Evolutionary conservation across 2,888 invertebrate species (phyloP).

Genomic region (Gortyna flavago): DNA sequence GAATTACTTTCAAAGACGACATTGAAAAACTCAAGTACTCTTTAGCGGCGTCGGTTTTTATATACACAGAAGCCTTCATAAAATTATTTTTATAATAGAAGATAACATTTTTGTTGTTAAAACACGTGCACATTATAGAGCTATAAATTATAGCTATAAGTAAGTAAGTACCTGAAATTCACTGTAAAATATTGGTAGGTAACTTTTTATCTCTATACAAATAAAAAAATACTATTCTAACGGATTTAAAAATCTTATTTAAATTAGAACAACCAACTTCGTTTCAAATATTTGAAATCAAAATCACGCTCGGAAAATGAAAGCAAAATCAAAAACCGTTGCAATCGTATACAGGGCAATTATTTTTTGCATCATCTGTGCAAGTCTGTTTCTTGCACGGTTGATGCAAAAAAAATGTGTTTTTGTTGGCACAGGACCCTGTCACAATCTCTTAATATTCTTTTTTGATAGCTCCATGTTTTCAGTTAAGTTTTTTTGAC

Average conservation of each 20-base stretch:
- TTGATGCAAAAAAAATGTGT: constrained; percentile 36
- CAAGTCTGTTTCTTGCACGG: constrained; percentile 2
- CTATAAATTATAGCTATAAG: neutral
- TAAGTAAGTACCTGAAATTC: neutral
- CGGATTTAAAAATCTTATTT: neutral
- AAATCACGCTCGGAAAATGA: neutral
- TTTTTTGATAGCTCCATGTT: constrained; percentile 49
- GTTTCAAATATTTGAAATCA: neutral
- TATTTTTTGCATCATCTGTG: neutral
- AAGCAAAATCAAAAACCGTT: constrained; percentile 16
- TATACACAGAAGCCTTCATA: constrained; percentile 27
- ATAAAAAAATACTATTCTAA: neutral
- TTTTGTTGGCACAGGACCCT: constrained; percentile 42
- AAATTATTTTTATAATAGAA: constrained; percentile 26
- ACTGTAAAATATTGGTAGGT: neutral
- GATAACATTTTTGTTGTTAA: neutral
- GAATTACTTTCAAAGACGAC: constrained; percentile 42
- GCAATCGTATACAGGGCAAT: constrained; percentile 3
- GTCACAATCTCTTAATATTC: constrained; percentile 30
- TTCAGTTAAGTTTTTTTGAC: constrained; percentile 51
- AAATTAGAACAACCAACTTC: neutral
- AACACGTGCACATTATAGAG: neutral
- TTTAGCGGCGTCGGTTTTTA: constrained; percentile 29
- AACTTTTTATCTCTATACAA: neutral
- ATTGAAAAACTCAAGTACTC: constrained; percentile 44